Evolutionary conservation across 2,888 invertebrate genomes (phyloP).

Genomic region (Ormyrus thymus): DNA sequence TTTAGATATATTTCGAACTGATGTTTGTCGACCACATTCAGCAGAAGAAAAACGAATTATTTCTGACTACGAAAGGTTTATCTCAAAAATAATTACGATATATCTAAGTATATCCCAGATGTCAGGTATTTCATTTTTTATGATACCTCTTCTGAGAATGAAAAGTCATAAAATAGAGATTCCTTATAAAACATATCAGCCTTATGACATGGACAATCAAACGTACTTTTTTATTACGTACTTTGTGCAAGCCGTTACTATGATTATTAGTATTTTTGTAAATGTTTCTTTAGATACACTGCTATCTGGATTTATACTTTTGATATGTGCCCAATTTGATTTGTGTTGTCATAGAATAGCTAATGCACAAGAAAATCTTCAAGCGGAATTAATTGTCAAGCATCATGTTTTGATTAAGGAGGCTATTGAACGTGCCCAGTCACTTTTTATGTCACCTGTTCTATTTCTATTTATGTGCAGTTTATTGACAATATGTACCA

Average conservation of each 20-base stretch:
- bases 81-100: no score
- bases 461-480: conserved; percentile 9
- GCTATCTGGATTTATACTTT: conserved; percentile 1
- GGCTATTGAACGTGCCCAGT: neutral
- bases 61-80: no score
- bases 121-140: no score
- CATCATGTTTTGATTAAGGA: conserved; percentile 12
- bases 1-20: neutral
- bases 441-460: neutral
- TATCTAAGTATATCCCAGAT: no score
- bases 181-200: neutral
- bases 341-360: neutral
- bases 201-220: neutral
- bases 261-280: neutral
- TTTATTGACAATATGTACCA: conserved; percentile 2
- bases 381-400: neutral
- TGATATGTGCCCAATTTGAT: conserved; percentile 5
- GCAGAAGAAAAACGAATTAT: no score
- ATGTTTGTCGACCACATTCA: no score
- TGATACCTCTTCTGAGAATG: neutral
- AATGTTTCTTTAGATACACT: conserved; percentile 13
- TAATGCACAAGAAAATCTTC: no score
- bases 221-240: neutral
- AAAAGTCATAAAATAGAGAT: neutral
- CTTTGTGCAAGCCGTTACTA: neutral